A percentile compares a stretch with the other conserved stretches of the same genome.
Conservation (phyloP, 2,888 invertebrate genomes). For the Malthinus seriepunctatus region DNA sequence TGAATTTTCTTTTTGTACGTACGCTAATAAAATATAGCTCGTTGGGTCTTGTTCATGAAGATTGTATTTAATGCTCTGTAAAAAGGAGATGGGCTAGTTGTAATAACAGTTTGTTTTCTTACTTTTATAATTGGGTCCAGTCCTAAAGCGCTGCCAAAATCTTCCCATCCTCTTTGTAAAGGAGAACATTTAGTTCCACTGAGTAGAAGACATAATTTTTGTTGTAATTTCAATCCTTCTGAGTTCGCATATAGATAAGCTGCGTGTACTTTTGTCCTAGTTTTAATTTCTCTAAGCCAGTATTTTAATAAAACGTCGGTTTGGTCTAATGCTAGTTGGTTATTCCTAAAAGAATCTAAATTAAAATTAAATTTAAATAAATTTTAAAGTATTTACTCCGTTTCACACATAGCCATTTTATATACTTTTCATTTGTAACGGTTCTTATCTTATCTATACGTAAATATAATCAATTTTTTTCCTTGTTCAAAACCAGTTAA, state of each 20-base stretch:
- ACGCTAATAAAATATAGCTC: conserved; percentile 21
- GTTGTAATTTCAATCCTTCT: conserved; percentile 12
- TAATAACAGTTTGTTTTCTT: not conserved
- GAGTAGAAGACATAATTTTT: conserved; percentile 20
- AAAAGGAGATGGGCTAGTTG: not conserved
- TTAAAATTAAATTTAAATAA: too few species aligned
- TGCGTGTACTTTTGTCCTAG: conserved; percentile 25
- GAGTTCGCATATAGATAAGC: conserved; percentile 19
- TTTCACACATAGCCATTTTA: too few species aligned
- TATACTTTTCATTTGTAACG: too few species aligned
- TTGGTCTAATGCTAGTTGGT: too few species aligned
- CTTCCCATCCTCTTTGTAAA: conserved; percentile 24
- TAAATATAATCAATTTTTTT: too few species aligned
- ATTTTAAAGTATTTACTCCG: too few species aligned
- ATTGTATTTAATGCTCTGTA: conserved; percentile 18
- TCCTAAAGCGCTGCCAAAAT: conserved; percentile 19
- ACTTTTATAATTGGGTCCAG: conserved; percentile 24
- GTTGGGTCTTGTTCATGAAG: conserved; percentile 26
- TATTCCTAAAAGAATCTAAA: too few species aligned
- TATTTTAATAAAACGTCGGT: too few species aligned
- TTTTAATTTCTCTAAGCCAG: conserved; percentile 1
- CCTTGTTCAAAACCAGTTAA: too few species aligned
- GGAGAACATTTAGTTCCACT: conserved; percentile 17
- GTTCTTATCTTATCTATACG: too few species aligned
- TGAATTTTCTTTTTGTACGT: conserved; percentile 22